Conservation (phyloP, 1,140 invertebrate genomes). For the Lasioglossum albipes region DNA sequence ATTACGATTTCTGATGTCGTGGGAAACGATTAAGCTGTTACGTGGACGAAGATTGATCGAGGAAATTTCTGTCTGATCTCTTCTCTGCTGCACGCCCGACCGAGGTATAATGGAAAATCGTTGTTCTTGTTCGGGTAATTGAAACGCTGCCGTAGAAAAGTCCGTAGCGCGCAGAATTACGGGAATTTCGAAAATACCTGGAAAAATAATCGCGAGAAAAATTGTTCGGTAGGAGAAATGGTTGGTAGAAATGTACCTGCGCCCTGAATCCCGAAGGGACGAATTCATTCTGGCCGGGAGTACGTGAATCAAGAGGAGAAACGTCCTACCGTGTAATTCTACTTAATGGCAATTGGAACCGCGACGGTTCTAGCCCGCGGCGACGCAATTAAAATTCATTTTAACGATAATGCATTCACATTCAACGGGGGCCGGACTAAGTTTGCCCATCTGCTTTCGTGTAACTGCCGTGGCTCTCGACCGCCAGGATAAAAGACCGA, state of each 20-base stretch:
- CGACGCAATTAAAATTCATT: not conserved
- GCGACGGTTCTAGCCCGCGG: not conserved
- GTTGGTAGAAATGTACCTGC: no score
- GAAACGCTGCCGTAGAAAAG: no score
- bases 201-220: no score
- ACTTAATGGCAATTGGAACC: not conserved
- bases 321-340: not conserved
- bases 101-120: constrained; percentile 1
- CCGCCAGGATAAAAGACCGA: not conserved
- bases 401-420: constrained; percentile 17
- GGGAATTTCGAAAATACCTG: not conserved
- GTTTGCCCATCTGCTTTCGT: constrained; percentile 3
- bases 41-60: not conserved
- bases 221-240: no score
- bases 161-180: not conserved
- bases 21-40: not conserved
- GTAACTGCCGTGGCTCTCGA: not conserved
- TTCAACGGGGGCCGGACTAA: not conserved
- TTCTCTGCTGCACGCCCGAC: not conserved
- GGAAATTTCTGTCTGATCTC: constrained; percentile 4
- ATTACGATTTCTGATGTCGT: not conserved
- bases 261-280: no score
- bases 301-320: not conserved
- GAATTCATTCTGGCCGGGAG: not conserved
- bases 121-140: not conserved